phyloP scores from a whole-genome alignment of 2,797 vertebrate genomes.

The Thaleichthys pacificus region DNA sequence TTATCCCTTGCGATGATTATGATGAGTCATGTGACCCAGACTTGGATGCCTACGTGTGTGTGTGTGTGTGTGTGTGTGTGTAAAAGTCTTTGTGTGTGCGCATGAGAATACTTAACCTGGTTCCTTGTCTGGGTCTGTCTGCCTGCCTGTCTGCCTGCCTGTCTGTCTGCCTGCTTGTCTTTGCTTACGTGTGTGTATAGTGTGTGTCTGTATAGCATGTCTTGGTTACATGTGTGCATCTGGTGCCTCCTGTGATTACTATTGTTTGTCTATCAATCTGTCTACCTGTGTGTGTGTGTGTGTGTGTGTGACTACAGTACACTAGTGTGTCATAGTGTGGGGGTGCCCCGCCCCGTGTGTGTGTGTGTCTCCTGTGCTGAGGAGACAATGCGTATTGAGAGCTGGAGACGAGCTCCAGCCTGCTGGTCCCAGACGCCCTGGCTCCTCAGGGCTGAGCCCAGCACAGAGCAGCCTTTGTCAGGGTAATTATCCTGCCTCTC shows the following conservation, averaged over 20 bases:
- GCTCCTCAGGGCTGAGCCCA: conserved; percentile 92
- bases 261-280: background rate
- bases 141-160: background rate
- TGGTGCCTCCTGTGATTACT: background rate
- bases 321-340: background rate
- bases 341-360: background rate
- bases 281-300: background rate
- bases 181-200: background rate
- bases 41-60: conserved; percentile 11
- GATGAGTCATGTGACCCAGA: background rate
- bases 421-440: conserved; percentile 96
- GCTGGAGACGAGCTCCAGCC: conserved; percentile 86
- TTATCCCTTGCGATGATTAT: background rate
- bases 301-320: background rate
- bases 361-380: conserved; percentile 26
- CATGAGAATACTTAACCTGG: conserved; percentile 52
- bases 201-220: conserved; percentile 9
- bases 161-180: conserved; percentile 29
- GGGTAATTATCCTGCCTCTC: conserved; percentile 93
- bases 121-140: conserved; percentile 53
- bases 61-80: conserved; percentile 17
- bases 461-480: conserved; percentile 99
- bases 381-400: conserved; percentile 92
- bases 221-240: background rate
- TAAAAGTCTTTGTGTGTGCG: conserved; percentile 55